Evolutionary conservation across 2,797 vertebrate genomes (phyloP).

Genomic region (Thripadectes ignobilis): DNA sequence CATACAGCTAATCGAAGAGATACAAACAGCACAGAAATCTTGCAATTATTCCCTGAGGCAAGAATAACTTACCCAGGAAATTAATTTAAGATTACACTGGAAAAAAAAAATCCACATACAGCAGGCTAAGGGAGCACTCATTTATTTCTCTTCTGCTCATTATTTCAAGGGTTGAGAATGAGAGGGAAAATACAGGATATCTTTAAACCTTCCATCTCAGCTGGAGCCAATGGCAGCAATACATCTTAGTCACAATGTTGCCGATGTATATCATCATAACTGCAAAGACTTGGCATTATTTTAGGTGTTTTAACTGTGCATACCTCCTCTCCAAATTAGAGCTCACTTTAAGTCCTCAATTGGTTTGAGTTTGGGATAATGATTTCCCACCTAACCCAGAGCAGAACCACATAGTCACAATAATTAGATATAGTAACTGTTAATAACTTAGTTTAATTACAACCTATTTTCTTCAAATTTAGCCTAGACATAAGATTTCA

Average conservation of each 20-base stretch:
- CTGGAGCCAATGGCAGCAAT: background rate
- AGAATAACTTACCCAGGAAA: background rate
- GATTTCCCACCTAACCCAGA: constrained; percentile 7
- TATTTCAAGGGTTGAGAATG: background rate
- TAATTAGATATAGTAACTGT: constrained; percentile 52
- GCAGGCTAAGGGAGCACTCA: background rate
- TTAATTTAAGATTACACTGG: background rate
- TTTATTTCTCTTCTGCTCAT: background rate
- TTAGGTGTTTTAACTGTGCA: background rate
- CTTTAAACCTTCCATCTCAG: constrained; percentile 10
- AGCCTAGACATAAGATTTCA: constrained; percentile 30
- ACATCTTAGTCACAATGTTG: background rate
- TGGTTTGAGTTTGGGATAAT: constrained; percentile 9
- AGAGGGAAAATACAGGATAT: background rate
- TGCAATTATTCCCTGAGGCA: background rate
- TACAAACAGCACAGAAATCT: background rate
- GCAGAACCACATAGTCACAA: background rate
- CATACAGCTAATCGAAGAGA: background rate
- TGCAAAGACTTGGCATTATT: background rate
- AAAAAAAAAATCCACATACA: background rate
- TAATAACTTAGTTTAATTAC: constrained; percentile 59
- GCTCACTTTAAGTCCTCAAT: background rate
- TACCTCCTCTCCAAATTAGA: background rate
- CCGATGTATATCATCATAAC: background rate
- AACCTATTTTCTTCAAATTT: constrained; percentile 51